Evolutionary conservation across 2,888 invertebrate genomes (phyloP).

Genomic region (Hyalella azteca): DNA sequence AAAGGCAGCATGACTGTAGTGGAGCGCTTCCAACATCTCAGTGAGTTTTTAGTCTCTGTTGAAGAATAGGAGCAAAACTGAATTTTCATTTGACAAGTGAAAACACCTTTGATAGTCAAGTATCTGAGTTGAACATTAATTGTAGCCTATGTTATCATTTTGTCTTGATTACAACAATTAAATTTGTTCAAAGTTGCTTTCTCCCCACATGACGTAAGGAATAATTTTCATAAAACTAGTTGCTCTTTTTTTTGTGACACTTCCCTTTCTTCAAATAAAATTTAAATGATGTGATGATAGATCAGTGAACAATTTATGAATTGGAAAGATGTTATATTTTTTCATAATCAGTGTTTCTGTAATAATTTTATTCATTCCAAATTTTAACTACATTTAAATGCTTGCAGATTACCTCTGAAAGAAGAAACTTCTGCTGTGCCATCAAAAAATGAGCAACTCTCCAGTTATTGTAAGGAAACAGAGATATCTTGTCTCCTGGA

Average conservation of each 20-base stretch:
- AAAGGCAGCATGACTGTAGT: background rate
- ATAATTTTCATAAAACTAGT: no score
- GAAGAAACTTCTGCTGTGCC: background rate
- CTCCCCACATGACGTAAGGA: no score
- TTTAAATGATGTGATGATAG: no score
- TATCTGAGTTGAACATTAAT: background rate
- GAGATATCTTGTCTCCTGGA: constrained; percentile 44
- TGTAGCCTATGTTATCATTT: background rate
- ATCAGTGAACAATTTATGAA: no score
- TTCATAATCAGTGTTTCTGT: background rate
- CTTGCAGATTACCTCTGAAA: background rate
- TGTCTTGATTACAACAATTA: background rate
- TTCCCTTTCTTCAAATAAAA: no score
- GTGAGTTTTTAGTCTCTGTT: background rate
- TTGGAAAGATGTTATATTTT: background rate
- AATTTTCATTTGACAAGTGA: background rate
- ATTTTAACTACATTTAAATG: background rate
- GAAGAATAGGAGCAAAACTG: background rate
- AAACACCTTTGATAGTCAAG: background rate
- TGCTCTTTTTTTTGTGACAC: no score
- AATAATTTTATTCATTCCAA: background rate
- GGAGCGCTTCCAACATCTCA: background rate
- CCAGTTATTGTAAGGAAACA: background rate
- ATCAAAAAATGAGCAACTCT: background rate
- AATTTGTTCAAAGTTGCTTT: no score